Conservation (phyloP, 1,140 invertebrate species). For the Streblospio benedicti region DNA sequence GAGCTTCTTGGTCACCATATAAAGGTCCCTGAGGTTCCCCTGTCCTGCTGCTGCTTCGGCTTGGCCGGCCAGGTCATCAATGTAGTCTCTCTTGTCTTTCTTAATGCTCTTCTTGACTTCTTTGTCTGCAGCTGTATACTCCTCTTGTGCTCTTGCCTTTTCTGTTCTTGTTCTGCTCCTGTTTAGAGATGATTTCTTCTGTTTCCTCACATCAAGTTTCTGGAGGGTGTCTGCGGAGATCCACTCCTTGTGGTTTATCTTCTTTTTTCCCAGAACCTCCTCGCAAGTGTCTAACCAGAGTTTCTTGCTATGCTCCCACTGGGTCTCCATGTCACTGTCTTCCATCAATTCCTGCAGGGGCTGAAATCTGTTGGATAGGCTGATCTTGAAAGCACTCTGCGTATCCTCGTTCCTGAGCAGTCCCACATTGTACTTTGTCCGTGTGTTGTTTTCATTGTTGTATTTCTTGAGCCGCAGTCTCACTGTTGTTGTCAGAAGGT, state of each 20-base stretch:
- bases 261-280: slow-evolving; percentile 5
- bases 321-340: slow-evolving; percentile 3
- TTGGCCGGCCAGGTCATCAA: no score
- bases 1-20: not conserved
- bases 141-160: slow-evolving; percentile 2
- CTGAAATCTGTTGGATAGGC: no score
- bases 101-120: no score
- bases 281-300: not conserved
- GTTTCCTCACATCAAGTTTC: slow-evolving; percentile 1
- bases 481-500: no score
- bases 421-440: no score
- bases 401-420: no score
- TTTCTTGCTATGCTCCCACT: slow-evolving; percentile 1
- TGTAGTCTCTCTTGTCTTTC: no score
- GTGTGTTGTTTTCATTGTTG: no score
- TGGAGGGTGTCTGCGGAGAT: slow-evolving; percentile 1
- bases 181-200: not conserved
- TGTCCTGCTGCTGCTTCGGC: not conserved
- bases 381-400: no score
- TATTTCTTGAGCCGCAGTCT: no score
- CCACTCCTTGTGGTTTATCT: not conserved
- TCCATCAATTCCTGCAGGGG: no score
- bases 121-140: slow-evolving; percentile 2
- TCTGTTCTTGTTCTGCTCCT: slow-evolving; percentile 7
- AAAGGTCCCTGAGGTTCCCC: not conserved